phyloP scores from a whole-genome alignment of 2,797 vertebrate species.

The Sylvilagus floridanus region DNA sequence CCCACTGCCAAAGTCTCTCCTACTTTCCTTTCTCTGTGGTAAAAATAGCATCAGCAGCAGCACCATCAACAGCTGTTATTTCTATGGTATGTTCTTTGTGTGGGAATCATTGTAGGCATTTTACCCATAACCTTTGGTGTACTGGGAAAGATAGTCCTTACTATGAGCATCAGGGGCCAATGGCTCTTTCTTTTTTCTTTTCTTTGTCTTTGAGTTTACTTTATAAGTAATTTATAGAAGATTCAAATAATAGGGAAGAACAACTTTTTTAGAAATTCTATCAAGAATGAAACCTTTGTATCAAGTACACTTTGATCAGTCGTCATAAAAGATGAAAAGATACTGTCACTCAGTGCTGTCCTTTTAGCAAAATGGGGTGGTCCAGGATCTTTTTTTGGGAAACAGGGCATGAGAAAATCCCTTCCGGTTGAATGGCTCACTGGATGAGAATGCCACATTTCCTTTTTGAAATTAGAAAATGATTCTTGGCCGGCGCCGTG shows the following conservation, averaged over 20 bases:
- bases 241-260: slow-evolving; percentile 45
- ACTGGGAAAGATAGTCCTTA: neutral
- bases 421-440: neutral
- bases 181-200: neutral
- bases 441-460: neutral
- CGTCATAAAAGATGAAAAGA: neutral
- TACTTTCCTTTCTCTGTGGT: neutral
- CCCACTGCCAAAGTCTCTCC: neutral
- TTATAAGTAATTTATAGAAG: slow-evolving; percentile 28
- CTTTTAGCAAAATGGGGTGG: neutral
- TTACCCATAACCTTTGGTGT: neutral
- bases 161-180: neutral
- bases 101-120: neutral
- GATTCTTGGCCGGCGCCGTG: no score
- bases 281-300: neutral
- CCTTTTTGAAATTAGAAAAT: neutral
- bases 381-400: neutral
- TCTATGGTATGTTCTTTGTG: neutral
- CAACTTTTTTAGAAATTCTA: slow-evolving; percentile 12
- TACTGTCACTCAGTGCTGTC: neutral
- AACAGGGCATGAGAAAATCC: neutral
- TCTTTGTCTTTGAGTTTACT: neutral
- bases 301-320: slow-evolving; percentile 30
- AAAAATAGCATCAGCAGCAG: neutral
- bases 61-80: neutral